Evolutionary conservation across 2,113 vertebrate species (phyloP).

Genomic region (Gallinago undulata): DNA sequence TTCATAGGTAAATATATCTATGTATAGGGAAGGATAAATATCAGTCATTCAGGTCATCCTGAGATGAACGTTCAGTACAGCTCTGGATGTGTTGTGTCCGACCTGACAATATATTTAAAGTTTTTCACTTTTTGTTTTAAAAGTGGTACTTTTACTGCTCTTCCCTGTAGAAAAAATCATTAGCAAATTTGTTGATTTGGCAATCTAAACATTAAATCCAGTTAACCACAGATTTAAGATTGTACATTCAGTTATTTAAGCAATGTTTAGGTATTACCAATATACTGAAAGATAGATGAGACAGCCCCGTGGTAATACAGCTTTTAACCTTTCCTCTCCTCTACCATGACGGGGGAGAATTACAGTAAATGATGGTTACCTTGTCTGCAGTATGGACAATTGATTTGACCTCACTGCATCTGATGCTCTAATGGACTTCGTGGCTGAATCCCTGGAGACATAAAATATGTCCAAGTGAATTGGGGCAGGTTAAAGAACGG

Average conservation of each 20-base stretch:
- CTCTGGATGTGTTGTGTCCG: neutral
- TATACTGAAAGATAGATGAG: constrained; percentile 79
- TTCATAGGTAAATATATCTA: neutral
- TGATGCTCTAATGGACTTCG: constrained; percentile 83
- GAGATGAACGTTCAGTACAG: neutral
- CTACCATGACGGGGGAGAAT: constrained; percentile 84
- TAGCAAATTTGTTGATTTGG: neutral
- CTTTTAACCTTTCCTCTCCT: constrained; percentile 91
- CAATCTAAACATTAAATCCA: neutral
- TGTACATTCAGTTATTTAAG: constrained; percentile 51
- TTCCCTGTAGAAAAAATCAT: neutral
- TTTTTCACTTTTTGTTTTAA: neutral
- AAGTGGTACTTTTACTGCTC: neutral
- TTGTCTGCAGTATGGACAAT: constrained; percentile 82
- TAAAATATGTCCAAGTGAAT: constrained; percentile 77
- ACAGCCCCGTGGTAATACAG: constrained; percentile 65
- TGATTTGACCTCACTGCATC: constrained; percentile 86
- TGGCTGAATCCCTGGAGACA: constrained; percentile 79
- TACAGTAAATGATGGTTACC: constrained; percentile 89
- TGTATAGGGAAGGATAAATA: neutral
- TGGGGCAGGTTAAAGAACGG: constrained; percentile 74
- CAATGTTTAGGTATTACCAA: constrained; percentile 72
- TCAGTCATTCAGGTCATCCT: neutral
- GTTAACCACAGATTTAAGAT: constrained; percentile 7
- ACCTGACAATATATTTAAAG: neutral